Percentiles rank a stretch among this genome's conserved stretches.
Evolutionary conservation across 1,140 invertebrate genomes (phyloP).

Genomic region (Drosophila ercepeae): DNA sequence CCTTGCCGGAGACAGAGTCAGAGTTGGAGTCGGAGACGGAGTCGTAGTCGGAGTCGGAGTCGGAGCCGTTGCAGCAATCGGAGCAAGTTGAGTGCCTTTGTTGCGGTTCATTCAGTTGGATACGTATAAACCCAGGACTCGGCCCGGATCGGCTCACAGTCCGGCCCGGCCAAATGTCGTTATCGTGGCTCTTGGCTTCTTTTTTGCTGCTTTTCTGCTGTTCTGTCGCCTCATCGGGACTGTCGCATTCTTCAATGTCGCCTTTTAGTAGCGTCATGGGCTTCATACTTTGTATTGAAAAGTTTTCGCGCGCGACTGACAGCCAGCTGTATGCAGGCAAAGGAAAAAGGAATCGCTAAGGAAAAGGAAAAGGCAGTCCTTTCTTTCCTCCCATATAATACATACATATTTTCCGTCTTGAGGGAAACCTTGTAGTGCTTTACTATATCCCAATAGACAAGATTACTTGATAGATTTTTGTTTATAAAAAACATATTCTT

Average conservation of each 20-base stretch:
- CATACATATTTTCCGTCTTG: conserved; percentile 11
- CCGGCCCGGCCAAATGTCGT: conserved; percentile 30
- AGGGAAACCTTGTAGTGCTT: conserved; percentile 8
- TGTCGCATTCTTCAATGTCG: conserved; percentile 71
- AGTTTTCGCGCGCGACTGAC: conserved; percentile 56
- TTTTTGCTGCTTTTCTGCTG: conserved; percentile 1
- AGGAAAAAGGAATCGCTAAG: background rate
- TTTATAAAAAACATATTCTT: too few species aligned
- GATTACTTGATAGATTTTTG: background rate
- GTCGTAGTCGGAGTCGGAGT: conserved; percentile 23
- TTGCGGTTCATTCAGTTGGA: conserved; percentile 71
- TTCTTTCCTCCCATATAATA: conserved; percentile 15
- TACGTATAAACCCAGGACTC: background rate
- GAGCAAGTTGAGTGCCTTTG: conserved; percentile 57
- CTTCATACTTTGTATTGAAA: conserved; percentile 77
- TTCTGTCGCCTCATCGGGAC: conserved; percentile 32
- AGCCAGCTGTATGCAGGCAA: conserved; percentile 21
- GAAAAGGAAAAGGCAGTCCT: conserved; percentile 18
- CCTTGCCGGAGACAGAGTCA: conserved; percentile 7
- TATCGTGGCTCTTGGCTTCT: conserved; percentile 24
- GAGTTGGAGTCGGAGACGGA: conserved; percentile 8
- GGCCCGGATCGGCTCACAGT: background rate
- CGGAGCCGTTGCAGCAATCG: conserved; percentile 28
- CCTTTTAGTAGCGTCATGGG: conserved; percentile 62
- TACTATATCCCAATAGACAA: conserved; percentile 17